Evolutionary conservation across 2,888 invertebrate species (phyloP), one percentile per base, ranked within the genome.

Genomic region (Blomia tropicalis): DNA sequence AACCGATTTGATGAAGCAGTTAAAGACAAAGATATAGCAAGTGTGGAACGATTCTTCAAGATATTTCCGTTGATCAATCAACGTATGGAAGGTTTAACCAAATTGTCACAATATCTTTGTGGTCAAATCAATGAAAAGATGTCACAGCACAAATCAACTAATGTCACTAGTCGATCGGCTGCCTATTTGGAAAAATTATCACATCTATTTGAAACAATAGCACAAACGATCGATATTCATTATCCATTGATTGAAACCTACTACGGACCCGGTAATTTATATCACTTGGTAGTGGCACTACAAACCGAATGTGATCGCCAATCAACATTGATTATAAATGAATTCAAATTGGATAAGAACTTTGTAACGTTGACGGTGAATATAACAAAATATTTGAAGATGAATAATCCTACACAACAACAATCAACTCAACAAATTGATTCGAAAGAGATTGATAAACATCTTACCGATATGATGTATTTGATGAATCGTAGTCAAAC

Each of bases 21-120:
- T 0, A 81, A 82, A 62, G 82, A 81, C 59, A 87, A 87, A 70
- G 93, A 96, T 73, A 79, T 88, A 44, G 85, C 86, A 0, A 85
- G 87, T 0, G 87, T 95, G 22, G 92, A 95, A 73, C 78, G 95
- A 62, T 88, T 95, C 72, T 96, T 96, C 74, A 95, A 95, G 75
- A 83, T 98, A 70, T 98, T 95, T 75, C 96, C 98, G 0, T 78
- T 95, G 64, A 78, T 99, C 7, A 90, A 90, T 22, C 84, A 88
- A 75, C 87, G 93, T 65, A 82, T 85, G 43, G 87, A 88, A 69
- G 96, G 96, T 0, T 80, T 98, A 17, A 81, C 81, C 64, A 82
- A 88, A 69, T 90, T 93, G 71, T 87, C 89, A 31, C 81, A 80
- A 53, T 93, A 91, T 73, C 79, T 95, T 11, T 85, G 88, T 67